phyloP scores from a whole-genome alignment of 2,888 invertebrate genomes.

The Plebejus melissa region DNA sequence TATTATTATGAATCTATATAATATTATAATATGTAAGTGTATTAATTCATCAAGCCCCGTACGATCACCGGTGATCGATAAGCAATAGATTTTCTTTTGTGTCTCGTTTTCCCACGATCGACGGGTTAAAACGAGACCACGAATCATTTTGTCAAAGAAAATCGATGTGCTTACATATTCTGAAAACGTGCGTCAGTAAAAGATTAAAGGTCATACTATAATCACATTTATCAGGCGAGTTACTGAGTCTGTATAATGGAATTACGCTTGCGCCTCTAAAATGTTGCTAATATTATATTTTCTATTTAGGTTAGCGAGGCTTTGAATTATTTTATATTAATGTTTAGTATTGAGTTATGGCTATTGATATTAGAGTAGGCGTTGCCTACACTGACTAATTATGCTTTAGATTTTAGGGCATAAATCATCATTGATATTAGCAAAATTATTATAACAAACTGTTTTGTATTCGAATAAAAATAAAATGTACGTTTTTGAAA shows the following conservation, averaged over 20 bases:
- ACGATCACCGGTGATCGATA: too few species aligned
- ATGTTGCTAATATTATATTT: slow-evolving; percentile 3
- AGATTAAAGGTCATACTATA: slow-evolving; percentile 26
- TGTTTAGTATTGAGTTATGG: background rate
- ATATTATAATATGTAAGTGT: too few species aligned
- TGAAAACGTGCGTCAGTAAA: slow-evolving; percentile 13
- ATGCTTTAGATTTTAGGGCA: background rate
- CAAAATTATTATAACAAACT: too few species aligned
- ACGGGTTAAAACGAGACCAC: background rate
- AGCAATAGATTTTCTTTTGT: too few species aligned
- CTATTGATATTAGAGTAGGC: background rate
- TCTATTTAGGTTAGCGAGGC: slow-evolving; percentile 7
- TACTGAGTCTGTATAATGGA: slow-evolving; percentile 25
- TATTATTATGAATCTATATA: too few species aligned
- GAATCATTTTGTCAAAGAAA: background rate
- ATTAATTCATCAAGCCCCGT: too few species aligned
- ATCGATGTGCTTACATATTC: slow-evolving; percentile 14
- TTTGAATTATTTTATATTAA: background rate
- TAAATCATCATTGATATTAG: background rate
- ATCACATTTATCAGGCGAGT: slow-evolving; percentile 26
- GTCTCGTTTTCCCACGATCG: too few species aligned
- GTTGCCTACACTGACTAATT: background rate
- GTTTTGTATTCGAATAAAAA: too few species aligned
- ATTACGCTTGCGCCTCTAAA: slow-evolving; percentile 10
- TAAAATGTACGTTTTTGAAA: background rate